A percentile compares a stretch with the other conserved stretches of the same genome.
Evolutionary conservation across 2,797 vertebrate species (phyloP).

Genomic region (Sebastes ruberrimus): DNA sequence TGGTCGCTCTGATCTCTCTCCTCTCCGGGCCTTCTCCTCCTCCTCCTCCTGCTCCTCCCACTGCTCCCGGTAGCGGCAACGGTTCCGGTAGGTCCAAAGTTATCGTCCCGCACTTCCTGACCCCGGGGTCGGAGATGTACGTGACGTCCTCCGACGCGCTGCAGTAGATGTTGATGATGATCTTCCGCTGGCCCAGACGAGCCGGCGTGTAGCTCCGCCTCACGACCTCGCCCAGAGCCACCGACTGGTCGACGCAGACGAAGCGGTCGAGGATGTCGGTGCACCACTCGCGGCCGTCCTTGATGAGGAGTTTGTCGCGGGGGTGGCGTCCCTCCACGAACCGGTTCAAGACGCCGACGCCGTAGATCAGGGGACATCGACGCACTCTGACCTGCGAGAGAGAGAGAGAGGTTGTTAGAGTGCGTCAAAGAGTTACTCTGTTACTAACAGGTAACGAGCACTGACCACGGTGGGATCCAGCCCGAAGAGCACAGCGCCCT

Average conservation of each 20-base stretch:
- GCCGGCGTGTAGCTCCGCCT: conserved; percentile 94
- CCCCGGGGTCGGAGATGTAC: conserved; percentile 92
- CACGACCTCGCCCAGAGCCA: conserved; percentile 93
- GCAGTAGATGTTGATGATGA: conserved; percentile 98
- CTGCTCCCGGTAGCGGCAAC: conserved; percentile 34
- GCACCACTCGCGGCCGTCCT: conserved; percentile 95
- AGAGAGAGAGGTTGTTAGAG: not conserved
- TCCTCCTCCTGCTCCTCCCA: conserved; percentile 46
- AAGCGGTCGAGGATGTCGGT: conserved; percentile 96
- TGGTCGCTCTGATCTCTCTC: conserved; percentile 93
- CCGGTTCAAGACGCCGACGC: conserved; percentile 93
- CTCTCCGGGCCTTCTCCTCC: conserved; percentile 64
- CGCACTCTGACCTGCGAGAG: conserved; percentile 84
- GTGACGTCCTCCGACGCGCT: conserved; percentile 84
- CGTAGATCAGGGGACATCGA: conserved; percentile 92
- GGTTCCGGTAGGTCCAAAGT: conserved; percentile 88
- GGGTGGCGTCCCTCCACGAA: conserved; percentile 93
- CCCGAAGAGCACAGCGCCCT: conserved; percentile 95
- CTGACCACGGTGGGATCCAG: conserved; percentile 92
- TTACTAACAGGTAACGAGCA: not conserved
- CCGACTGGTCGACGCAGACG: conserved; percentile 92
- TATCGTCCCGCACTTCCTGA: conserved; percentile 93
- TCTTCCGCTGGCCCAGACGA: conserved; percentile 89
- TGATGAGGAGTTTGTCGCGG: conserved; percentile 90
- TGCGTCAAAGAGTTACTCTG: fast-evolving